These are phyloP conservation scores for Felis chaus DNA, from an alignment of 2,113 vertebrate genomes.

Conservation along the genomic window DNA sequence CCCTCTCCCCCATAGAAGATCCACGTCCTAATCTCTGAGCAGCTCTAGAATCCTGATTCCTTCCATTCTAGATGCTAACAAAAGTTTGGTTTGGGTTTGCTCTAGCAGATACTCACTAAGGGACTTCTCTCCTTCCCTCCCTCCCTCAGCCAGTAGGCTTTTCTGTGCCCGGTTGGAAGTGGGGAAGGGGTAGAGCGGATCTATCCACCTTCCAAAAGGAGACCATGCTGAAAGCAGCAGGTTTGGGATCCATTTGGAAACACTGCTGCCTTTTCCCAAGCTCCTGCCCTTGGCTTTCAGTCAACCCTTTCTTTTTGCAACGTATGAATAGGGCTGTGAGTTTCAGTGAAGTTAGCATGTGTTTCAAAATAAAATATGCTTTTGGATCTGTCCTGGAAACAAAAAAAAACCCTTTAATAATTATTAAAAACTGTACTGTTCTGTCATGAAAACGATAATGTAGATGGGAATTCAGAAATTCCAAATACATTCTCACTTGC, in stretches of 20 bases:
- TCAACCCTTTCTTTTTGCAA: not conserved
- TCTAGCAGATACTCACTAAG: not conserved
- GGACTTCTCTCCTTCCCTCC: not conserved
- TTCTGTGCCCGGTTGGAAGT: not conserved
- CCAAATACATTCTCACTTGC: not conserved
- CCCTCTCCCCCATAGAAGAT: not conserved
- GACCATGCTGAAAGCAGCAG: not conserved
- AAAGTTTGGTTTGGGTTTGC: not conserved
- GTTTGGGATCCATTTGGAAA: not conserved
- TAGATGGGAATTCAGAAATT: not conserved
- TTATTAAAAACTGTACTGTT: not conserved
- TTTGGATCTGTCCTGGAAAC: not conserved
- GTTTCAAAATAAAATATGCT: constrained; percentile 3
- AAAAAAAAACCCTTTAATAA: not conserved
- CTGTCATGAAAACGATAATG: not conserved
- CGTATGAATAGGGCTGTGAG: not conserved
- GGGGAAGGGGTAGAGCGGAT: not conserved
- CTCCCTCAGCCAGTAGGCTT: not conserved
- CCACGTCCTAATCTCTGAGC: not conserved
- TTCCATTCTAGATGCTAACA: not conserved
- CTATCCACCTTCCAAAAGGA: not conserved
- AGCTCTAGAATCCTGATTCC: not conserved
- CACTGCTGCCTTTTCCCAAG: not conserved
- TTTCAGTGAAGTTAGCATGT: not conserved
- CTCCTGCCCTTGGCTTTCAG: not conserved